Conservation (phyloP, 2,797 vertebrate species). For the Denticeps clupeoides region DNA sequence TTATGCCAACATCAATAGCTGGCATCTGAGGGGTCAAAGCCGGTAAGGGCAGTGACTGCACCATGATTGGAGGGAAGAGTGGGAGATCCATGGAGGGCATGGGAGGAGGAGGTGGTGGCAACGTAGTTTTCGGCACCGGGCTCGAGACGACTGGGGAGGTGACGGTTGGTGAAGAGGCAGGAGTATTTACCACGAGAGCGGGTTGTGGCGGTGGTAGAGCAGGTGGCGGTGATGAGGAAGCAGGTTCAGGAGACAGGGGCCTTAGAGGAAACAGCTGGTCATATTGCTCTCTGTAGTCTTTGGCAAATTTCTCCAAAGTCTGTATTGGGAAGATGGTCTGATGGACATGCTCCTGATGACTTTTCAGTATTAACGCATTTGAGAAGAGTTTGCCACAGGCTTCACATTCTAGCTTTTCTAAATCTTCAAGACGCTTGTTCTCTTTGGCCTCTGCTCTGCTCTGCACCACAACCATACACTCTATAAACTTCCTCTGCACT, state of each 20-base stretch:
- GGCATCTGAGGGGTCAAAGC: constrained; percentile 69
- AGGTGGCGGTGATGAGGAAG: constrained; percentile 38
- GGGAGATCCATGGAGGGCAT: constrained; percentile 89
- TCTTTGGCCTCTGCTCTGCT: constrained; percentile 28
- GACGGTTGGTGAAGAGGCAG: constrained; percentile 47
- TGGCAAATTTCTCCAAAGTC: constrained; percentile 85
- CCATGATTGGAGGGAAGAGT: constrained; percentile 83
- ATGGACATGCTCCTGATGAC: constrained; percentile 93
- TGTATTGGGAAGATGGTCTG: constrained; percentile 81
- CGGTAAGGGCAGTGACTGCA: constrained; percentile 86
- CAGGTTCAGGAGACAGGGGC: constrained; percentile 61
- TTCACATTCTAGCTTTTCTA: constrained; percentile 73
- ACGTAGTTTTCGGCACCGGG: constrained; percentile 47
- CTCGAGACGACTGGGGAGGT: constrained; percentile 59
- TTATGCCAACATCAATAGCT: constrained; percentile 67
- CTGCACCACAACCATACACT: constrained; percentile 30
- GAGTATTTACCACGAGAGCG: constrained; percentile 53
- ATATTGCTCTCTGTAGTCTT: constrained; percentile 87
- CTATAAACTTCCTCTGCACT: constrained; percentile 72
- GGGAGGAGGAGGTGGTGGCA: constrained; percentile 58
- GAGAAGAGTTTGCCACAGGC: constrained; percentile 92
- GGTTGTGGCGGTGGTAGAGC: constrained; percentile 51
- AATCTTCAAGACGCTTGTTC: constrained; percentile 48
- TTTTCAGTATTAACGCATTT: constrained; percentile 92
- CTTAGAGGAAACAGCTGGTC: constrained; percentile 83